Evolutionary conservation across 2,888 invertebrate species (phyloP).

Genomic region (Dolichopus griseipennis): DNA sequence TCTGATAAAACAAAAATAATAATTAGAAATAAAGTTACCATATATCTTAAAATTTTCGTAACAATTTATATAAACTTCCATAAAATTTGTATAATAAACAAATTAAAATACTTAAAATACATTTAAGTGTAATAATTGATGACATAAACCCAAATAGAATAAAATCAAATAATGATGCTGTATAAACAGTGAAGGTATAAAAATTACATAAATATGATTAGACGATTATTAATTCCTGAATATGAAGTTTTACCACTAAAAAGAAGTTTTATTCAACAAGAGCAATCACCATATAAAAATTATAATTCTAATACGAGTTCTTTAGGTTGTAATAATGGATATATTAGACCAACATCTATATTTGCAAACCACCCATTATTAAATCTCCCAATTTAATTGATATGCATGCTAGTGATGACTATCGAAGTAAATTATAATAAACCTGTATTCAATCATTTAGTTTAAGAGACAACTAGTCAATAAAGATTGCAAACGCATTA

Average conservation of each 20-base stretch:
- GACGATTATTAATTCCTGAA: slow-evolving; percentile 69
- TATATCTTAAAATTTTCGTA: too few relatives aligned
- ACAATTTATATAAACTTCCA: too few relatives aligned
- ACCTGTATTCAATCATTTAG: slow-evolving; percentile 23
- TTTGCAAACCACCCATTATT: slow-evolving; percentile 73
- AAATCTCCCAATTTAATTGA: slow-evolving; percentile 34
- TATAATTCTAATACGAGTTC: not conserved
- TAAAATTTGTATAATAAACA: too few relatives aligned
- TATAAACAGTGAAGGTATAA: slow-evolving; percentile 34
- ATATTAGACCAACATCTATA: slow-evolving; percentile 49
- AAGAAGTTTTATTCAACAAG: slow-evolving; percentile 46
- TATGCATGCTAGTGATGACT: slow-evolving; percentile 23
- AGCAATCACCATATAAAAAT: slow-evolving; percentile 11
- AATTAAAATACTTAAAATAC: too few relatives aligned
- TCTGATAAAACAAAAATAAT: too few relatives aligned
- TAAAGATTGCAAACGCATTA: slow-evolving; percentile 16
- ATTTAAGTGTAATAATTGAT: slow-evolving; percentile 81
- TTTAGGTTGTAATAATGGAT: slow-evolving; percentile 29
- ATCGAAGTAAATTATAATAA: not conserved
- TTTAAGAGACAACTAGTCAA: slow-evolving; percentile 18
- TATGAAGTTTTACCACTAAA: slow-evolving; percentile 87
- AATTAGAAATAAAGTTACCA: too few relatives aligned
- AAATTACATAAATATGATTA: slow-evolving; percentile 44
- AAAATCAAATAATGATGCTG: slow-evolving; percentile 27
- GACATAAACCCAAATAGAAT: slow-evolving; percentile 40